phyloP scores from a whole-genome alignment of 2,113 vertebrate genomes.

The Sylvicapra grimmia region DNA sequence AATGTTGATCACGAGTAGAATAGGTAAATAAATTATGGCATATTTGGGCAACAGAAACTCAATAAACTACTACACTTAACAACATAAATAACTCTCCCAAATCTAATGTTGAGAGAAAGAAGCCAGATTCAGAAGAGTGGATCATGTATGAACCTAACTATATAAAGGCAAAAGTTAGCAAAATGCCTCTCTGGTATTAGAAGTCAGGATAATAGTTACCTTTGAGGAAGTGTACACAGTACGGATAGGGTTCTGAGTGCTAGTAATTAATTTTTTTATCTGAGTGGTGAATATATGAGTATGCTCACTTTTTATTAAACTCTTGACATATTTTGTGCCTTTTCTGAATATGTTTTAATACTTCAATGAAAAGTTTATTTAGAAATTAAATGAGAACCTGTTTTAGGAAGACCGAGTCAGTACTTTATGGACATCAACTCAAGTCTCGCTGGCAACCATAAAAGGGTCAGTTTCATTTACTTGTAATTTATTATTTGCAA shows the following conservation, averaged over 20 bases:
- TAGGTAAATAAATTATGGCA: not conserved
- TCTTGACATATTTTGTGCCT: not conserved
- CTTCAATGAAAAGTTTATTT: constrained; percentile 2
- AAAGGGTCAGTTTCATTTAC: constrained; percentile 7
- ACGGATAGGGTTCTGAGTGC: not conserved
- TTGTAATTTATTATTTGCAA: constrained; percentile 7
- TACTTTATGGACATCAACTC: not conserved
- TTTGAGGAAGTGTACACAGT: not conserved
- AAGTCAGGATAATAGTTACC: not conserved
- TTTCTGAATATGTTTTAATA: not conserved
- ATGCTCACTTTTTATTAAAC: constrained; percentile 9
- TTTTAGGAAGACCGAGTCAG: not conserved
- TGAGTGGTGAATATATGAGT: not conserved
- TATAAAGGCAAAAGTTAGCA: not conserved
- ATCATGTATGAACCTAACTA: not conserved
- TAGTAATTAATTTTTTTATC: not conserved
- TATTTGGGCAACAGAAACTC: not conserved
- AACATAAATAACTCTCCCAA: not conserved
- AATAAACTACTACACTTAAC: not conserved
- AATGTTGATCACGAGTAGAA: not conserved
- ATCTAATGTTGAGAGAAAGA: not conserved
- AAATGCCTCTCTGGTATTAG: not conserved
- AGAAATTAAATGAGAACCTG: constrained; percentile 11
- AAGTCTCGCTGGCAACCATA: not conserved
- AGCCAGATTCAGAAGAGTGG: not conserved